These are phyloP conservation scores for Ophioderma brevispina DNA, from an alignment of 35 echinoderm and acorn worm genomes.

Conservation along the genomic window DNA sequence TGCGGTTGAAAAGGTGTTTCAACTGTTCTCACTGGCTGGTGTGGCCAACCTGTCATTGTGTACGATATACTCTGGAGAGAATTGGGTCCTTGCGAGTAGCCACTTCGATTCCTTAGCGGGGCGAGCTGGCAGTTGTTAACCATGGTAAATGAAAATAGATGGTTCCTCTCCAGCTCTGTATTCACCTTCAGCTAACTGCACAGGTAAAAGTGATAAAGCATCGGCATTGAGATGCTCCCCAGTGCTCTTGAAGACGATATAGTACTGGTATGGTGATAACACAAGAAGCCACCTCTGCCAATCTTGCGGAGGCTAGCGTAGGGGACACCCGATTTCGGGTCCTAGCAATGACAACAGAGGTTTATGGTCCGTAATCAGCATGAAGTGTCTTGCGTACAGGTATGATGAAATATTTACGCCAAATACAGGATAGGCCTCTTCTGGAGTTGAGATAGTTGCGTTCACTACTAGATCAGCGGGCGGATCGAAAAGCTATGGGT, in stretches of 20 bases:
- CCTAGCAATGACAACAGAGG: constrained; percentile 62
- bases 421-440: constrained; percentile 48
- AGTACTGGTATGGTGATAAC: constrained; percentile 65
- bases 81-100: constrained; percentile 55
- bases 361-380: constrained; percentile 45
- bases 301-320: constrained; percentile 68
- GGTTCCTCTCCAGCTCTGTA: neutral
- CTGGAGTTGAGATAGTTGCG: constrained; percentile 79
- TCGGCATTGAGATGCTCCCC: constrained; percentile 63
- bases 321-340: constrained; percentile 53
- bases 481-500: constrained; percentile 66
- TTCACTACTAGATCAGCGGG: constrained; percentile 45
- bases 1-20: constrained; percentile 29
- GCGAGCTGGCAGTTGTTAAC: constrained; percentile 44
- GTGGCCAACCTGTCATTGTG: constrained; percentile 74
- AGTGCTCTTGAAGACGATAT: constrained; percentile 62
- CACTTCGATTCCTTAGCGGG: constrained; percentile 51
- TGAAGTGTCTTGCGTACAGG: constrained; percentile 26
- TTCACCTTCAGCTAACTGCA: neutral
- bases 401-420: constrained; percentile 33
- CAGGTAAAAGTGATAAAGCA: constrained; percentile 55
- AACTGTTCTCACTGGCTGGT: constrained; percentile 51
- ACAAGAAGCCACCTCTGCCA: constrained; percentile 83
- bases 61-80: constrained; percentile 60
- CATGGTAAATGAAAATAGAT: neutral